A percentile compares a stretch with the other conserved stretches of the same genome.
phyloP scores from a whole-genome alignment of 2,113 vertebrate genomes.

The cattle (Bos taurus) region ARS-UCD2.0 NC_037348.1:24173501-24174000 shows the following conservation, averaged over 20 bases:
- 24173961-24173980: not conserved
- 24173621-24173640: not conserved
- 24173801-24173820: not conserved
- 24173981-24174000: not conserved
- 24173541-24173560: not conserved
- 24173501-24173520: not conserved
- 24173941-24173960: not conserved
- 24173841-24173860: not conserved
- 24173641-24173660: rapidly evolving
- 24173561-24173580: no score
- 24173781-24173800: not conserved
- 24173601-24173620: slow-evolving; percentile 70
- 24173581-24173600: not conserved
- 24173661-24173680: not conserved
- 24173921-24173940: not conserved
- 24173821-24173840: not conserved
- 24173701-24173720: not conserved
- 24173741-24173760: not conserved
- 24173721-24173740: not conserved
- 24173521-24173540: not conserved
- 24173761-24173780: not conserved
- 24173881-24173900: not conserved
- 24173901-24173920: not conserved
- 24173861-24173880: not conserved
- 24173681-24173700: not conserved